phyloP scores from a whole-genome alignment of 2,113 vertebrate species.

The Lota lota region DNA sequence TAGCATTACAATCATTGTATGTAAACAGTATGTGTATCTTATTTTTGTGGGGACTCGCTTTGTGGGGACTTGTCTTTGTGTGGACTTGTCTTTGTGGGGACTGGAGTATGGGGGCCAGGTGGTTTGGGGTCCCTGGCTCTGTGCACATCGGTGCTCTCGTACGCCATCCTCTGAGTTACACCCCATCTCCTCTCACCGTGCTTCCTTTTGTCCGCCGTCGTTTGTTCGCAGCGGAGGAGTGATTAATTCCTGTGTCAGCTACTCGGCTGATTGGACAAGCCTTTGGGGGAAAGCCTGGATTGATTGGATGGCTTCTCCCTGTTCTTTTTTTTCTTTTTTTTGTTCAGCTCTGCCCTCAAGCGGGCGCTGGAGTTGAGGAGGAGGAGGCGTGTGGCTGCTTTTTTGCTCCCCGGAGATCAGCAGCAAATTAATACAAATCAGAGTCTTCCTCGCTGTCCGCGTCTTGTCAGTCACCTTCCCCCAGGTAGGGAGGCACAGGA shows the following conservation, averaged over 20 bases:
- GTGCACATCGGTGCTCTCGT: no score
- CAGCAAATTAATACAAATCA: conserved; percentile 69
- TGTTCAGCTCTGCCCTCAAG: conserved; percentile 39
- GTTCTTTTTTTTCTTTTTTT: no score
- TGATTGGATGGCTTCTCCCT: conserved; percentile 52
- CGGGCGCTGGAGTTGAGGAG: conserved; percentile 23
- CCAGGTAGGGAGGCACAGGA: conserved; percentile 59
- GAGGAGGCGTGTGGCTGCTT: conserved; percentile 1
- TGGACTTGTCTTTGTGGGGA: no score
- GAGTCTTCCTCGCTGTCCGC: conserved; percentile 44
- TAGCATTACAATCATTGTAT: no score
- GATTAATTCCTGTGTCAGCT: conserved; percentile 65
- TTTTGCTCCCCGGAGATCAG: conserved; percentile 43
- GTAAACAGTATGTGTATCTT: no score
- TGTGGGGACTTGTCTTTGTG: no score
- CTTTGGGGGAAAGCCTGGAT: conserved; percentile 56
- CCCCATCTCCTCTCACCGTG: conserved; percentile 6
- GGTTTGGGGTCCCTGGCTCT: no score
- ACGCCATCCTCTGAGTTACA: conserved; percentile 16
- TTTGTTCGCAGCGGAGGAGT: conserved; percentile 52
- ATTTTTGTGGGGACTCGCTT: no score
- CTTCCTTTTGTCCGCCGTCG: conserved; percentile 31
- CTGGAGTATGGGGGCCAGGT: no score
- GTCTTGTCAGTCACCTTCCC: conserved; percentile 59
- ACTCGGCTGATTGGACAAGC: conserved; percentile 62